Conservation (phyloP, 2,797 vertebrate genomes). For the Sebastes melanostomus region DNA sequence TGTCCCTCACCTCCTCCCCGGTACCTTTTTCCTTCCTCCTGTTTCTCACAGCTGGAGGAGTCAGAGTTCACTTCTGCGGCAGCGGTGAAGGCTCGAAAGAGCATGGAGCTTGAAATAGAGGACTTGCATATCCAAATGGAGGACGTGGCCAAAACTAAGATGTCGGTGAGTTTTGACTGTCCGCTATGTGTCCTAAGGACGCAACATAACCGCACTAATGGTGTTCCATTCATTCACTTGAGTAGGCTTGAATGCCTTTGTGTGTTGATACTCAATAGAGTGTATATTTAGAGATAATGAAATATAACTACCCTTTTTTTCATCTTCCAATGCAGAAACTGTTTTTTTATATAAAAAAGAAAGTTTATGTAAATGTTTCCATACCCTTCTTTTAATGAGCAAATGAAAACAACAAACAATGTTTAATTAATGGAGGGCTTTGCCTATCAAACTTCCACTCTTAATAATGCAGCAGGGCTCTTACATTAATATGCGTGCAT, state of each 20-base stretch:
- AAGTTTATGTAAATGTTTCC: conserved; percentile 20
- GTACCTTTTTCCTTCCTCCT: background rate
- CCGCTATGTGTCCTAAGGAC: background rate
- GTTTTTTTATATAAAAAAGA: background rate
- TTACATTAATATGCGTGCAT: conserved; percentile 59
- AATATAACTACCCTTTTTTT: background rate
- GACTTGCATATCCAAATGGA: conserved; percentile 97
- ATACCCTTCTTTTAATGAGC: conserved; percentile 18
- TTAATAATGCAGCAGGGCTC: conserved; percentile 35
- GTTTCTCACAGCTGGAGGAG: conserved; percentile 90
- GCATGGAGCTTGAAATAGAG: conserved; percentile 96
- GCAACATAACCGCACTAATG: background rate
- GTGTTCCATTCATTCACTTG: background rate
- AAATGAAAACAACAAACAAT: conserved; percentile 49
- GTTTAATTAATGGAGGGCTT: conserved; percentile 59
- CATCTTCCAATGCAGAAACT: background rate
- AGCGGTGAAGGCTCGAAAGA: conserved; percentile 93
- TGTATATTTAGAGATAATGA: background rate
- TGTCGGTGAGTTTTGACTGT: conserved; percentile 83
- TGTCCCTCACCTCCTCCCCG: conserved; percentile 1
- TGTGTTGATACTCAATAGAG: background rate
- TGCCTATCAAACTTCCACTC: conserved; percentile 38
- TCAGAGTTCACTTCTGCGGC: conserved; percentile 94
- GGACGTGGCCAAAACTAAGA: conserved; percentile 91
- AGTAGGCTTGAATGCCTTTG: background rate